Conservation (phyloP, 2,113 vertebrate species). For the Fregetta grallaria region DNA sequence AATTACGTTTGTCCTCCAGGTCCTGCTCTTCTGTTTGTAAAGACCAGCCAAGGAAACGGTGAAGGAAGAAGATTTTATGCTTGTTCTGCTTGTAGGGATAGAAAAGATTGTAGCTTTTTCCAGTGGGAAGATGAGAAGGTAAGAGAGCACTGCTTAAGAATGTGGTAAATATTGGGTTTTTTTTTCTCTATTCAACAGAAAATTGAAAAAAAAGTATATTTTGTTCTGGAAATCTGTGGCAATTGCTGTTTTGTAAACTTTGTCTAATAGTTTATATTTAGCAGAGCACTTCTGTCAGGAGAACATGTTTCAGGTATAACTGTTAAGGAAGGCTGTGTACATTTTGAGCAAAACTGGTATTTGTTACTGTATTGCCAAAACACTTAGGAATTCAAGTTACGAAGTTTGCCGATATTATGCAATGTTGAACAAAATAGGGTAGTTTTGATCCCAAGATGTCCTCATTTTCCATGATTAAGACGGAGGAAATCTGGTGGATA, state of each 20-base stretch:
- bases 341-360: neutral
- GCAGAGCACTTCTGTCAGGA: neutral
- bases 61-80: slow-evolving; percentile 86
- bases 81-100: slow-evolving; percentile 92
- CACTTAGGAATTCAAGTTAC: rapidly evolving
- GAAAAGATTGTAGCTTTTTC: slow-evolving; percentile 93
- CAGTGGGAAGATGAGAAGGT: slow-evolving; percentile 97
- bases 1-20: slow-evolving; percentile 66
- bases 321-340: neutral
- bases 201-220: neutral
- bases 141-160: neutral
- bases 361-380: neutral
- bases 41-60: slow-evolving; percentile 64
- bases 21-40: slow-evolving; percentile 88
- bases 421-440: neutral
- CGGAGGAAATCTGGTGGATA: neutral
- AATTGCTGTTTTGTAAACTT: neutral
- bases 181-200: neutral
- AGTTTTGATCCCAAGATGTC: neutral
- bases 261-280: neutral
- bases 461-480: neutral
- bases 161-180: rapidly evolving
- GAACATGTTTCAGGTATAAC: rapidly evolving
- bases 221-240: neutral
- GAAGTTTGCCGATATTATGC: rapidly evolving